Base-by-base conservation (phyloP, 2,888 invertebrate genomes). In the Silvanus unidentatus region DNA sequence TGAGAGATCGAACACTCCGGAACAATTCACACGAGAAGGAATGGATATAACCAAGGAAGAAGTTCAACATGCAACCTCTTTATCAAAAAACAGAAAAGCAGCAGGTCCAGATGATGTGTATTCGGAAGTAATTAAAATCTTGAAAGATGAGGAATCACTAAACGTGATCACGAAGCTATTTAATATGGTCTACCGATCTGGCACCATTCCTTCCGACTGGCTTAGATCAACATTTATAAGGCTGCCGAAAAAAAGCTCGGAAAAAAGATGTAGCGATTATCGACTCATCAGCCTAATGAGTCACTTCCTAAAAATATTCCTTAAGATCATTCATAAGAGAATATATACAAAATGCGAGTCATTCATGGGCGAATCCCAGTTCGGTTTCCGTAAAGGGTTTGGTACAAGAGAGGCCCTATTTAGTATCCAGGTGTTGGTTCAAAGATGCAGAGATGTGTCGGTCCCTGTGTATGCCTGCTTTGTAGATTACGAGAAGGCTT, bases 121-220 rank as follows among this genome's bases (percentile, higher is more conserved):
- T 16, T 27, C 46, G n/a, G 45, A 47, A 39, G 29, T 47, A 16
- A 38, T 45, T 15, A 45, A 47, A 35, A n/a, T n/a, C n/a, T 15
- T 47, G 22, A 37, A 44, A 11, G 39, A 11, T 11, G 46, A 46
- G 28, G 43, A 43, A 16, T 12, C 35, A 15, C 27, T 47, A 12
- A 27, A 15, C n/a, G 30, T 46, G 29, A 38, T 45, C 11, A 16
- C 40, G 34, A 16, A 47, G 8, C 44, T 47, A 34, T 47, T 37
- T 14, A 45, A 47, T 28, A 43, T 14, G 13, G 35, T 45, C 28
- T 45, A 39, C 30, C 11, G 36, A 15, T 42, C 36, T 28, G 45
- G 41, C n/a, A 29, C 34, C 30, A 45, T 45, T 11, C 45, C 45
- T 29, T 34, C 10, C 34, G 45, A 45, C 30, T 41, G 41, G 45